phyloP scores from a whole-genome alignment of 2,797 vertebrate species.

The Danionella dracula region DNA sequence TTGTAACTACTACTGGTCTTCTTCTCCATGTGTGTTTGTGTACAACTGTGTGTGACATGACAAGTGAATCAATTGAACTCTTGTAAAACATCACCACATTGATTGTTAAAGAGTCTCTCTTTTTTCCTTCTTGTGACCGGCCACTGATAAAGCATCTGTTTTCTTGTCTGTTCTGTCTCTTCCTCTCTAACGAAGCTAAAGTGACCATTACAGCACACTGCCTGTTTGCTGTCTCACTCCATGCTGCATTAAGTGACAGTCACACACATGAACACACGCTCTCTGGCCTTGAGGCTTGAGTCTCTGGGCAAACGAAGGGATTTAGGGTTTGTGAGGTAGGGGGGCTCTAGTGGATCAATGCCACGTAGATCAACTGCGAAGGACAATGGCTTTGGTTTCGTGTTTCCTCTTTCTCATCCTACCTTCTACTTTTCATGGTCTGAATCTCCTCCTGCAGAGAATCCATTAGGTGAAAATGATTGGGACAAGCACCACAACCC shows the following conservation, averaged over 20 bases:
- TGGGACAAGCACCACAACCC: constrained; percentile 6
- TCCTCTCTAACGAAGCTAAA: constrained; percentile 12
- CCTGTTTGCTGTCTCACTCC: background rate
- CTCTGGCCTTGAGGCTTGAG: constrained; percentile 31
- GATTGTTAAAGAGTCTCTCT: constrained; percentile 13
- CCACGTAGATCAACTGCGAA: constrained; percentile 8
- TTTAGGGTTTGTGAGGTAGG: too few species aligned
- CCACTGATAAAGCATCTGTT: constrained; percentile 11
- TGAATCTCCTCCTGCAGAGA: background rate
- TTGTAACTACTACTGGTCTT: too few species aligned
- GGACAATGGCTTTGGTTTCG: constrained; percentile 15
- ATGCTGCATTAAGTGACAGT: background rate
- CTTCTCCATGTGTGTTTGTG: too few species aligned
- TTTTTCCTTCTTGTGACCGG: constrained; percentile 10
- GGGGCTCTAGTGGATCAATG: constrained; percentile 4
- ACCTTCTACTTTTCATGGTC: background rate
- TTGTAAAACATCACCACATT: constrained; percentile 29
- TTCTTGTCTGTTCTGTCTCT: background rate
- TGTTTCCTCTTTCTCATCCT: constrained; percentile 19
- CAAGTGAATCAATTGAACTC: constrained; percentile 26
- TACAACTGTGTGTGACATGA: too few species aligned
- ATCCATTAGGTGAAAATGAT: constrained; percentile 11
- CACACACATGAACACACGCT: constrained; percentile 1
- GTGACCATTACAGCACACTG: constrained; percentile 23
- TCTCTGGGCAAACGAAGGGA: constrained; percentile 11